These are phyloP conservation scores for Mergus octosetaceus DNA, from an alignment of 2,797 vertebrate genomes.

Conservation along the genomic window DNA sequence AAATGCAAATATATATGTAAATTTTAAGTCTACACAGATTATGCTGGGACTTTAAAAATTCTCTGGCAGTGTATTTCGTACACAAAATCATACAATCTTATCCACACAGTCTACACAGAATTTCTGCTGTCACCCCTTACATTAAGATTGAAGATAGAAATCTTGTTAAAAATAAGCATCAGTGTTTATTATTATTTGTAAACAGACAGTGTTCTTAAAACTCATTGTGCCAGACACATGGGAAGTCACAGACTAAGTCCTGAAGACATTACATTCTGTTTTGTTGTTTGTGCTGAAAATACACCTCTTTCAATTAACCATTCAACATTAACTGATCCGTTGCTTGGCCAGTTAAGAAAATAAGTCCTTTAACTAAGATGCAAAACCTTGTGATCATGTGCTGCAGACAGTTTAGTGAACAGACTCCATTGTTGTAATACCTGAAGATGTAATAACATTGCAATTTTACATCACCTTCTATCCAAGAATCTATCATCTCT, in stretches of 20 bases:
- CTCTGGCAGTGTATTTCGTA: slow-evolving; percentile 16
- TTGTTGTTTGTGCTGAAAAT: background rate
- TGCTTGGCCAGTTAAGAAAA: background rate
- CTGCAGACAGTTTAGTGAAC: background rate
- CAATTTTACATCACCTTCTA: background rate
- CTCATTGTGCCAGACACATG: background rate
- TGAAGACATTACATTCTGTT: background rate
- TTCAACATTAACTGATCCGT: background rate
- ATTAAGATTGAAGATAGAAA: background rate
- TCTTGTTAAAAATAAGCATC: background rate
- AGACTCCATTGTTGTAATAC: background rate
- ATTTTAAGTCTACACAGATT: slow-evolving; percentile 58
- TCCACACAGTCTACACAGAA: background rate
- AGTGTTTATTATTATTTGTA: background rate
- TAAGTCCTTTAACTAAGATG: background rate
- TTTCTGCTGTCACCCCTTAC: background rate
- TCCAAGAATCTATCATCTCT: background rate
- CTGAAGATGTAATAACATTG: background rate
- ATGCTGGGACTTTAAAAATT: slow-evolving; percentile 42
- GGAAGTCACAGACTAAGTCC: background rate
- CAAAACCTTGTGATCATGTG: background rate
- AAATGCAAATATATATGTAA: slow-evolving; percentile 73
- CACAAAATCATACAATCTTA: slow-evolving; percentile 22
- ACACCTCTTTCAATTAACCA: background rate
- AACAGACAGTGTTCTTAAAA: background rate